phyloP scores from a whole-genome alignment of 2,888 invertebrate species.

The Nematopogon swammerdamellus region DNA sequence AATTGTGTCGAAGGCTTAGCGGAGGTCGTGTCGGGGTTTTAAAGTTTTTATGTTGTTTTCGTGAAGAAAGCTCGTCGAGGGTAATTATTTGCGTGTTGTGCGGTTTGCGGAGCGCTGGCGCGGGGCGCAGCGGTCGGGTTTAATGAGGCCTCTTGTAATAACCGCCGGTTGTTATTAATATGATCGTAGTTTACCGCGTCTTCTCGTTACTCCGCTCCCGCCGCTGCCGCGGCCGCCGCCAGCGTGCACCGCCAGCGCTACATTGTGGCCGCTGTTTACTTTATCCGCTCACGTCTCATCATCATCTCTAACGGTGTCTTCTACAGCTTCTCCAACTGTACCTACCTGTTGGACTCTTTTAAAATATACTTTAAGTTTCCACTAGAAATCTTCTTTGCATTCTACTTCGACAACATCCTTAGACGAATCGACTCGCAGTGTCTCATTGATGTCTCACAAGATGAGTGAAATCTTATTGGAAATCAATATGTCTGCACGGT shows the following conservation, averaged over 20 bases:
- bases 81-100: conserved; percentile 54
- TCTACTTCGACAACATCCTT: no score
- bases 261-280: not conserved
- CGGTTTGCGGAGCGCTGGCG: conserved; percentile 34
- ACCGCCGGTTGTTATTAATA: conserved; percentile 50
- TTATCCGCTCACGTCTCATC: not conserved
- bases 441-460: no score
- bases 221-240: not conserved
- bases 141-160: conserved; percentile 47
- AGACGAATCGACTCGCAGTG: no score
- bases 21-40: conserved; percentile 30
- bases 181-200: conserved; percentile 33
- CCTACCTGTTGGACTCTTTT: no score
- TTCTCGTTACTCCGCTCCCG: conserved; percentile 16
- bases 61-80: conserved; percentile 41
- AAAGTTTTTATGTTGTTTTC: conserved; percentile 42
- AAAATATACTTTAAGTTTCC: no score
- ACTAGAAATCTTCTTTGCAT: no score
- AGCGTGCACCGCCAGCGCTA: not conserved
- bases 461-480: no score
- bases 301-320: no score
- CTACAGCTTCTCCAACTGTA: no score
- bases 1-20: conserved; percentile 40
- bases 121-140: conserved; percentile 32
- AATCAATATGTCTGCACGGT: no score